Conservation (phyloP, 2,888 invertebrate genomes). For the Phorcus lineatus region DNA sequence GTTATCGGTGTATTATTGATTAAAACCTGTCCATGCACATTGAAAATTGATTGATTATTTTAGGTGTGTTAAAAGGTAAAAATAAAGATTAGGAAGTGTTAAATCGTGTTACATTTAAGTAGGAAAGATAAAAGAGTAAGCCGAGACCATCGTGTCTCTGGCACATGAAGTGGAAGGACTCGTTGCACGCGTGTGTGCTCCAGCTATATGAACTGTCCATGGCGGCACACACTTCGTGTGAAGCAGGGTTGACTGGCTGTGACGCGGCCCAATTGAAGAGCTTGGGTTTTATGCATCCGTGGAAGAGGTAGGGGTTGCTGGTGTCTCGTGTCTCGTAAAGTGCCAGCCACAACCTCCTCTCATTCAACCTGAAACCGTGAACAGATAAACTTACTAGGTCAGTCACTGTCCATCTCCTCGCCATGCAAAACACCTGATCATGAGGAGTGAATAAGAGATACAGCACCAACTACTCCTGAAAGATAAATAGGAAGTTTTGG, state of each 20-base stretch:
- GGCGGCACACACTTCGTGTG: not conserved
- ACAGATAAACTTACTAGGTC: not conserved
- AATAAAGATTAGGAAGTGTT: no score
- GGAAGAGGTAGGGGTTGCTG: not conserved
- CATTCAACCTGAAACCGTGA: not conserved
- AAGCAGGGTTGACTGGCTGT: not conserved
- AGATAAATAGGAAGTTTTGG: no score
- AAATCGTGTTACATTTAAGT: no score
- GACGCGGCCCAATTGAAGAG: not conserved
- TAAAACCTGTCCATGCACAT: no score
- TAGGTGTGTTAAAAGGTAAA: no score
- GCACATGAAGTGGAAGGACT: not conserved
- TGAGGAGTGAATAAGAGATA: no score
- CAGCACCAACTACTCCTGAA: no score
- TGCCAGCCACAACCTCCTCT: not conserved
- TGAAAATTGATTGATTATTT: no score
- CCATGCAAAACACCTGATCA: no score
- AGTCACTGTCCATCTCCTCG: no score
- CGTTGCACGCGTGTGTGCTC: not conserved
- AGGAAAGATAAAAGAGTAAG: no score
- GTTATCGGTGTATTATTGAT: no score
- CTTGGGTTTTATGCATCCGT: not conserved
- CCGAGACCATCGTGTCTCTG: not conserved
- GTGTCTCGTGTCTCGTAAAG: not conserved
- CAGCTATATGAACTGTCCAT: not conserved